Conservation (phyloP, 92 coral and sea anemone genomes). For the Scolanthus callimorphus region DNA sequence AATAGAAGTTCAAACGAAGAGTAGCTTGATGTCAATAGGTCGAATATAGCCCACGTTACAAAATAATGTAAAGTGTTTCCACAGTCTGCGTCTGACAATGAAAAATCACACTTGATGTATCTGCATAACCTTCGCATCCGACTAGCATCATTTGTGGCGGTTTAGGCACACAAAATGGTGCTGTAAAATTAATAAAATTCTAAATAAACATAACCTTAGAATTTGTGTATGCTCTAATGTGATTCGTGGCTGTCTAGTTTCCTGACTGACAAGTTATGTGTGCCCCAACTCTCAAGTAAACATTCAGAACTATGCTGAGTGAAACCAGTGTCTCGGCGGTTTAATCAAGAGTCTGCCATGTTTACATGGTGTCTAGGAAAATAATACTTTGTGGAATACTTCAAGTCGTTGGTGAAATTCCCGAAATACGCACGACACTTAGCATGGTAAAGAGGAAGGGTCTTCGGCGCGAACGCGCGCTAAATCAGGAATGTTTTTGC, state of each 20-base stretch:
- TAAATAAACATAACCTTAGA: conserved; percentile 46
- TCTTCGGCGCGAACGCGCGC: too few relatives aligned
- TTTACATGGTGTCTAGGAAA: conserved; percentile 57
- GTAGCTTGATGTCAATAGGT: too few relatives aligned
- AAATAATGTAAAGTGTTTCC: too few relatives aligned
- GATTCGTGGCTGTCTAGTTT: conserved; percentile 30
- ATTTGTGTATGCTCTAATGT: conserved; percentile 38
- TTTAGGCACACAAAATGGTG: conserved; percentile 20
- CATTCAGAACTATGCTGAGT: conserved; percentile 57
- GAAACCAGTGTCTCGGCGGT: conserved; percentile 44
- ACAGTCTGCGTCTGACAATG: too few relatives aligned
- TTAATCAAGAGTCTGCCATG: conserved; percentile 49
- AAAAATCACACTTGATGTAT: too few relatives aligned
- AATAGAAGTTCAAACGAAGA: too few relatives aligned
- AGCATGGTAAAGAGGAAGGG: too few relatives aligned
- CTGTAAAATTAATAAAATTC: conserved; percentile 51
- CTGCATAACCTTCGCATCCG: background rate
- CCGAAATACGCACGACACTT: background rate
- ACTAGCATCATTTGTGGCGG: background rate
- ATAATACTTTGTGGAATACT: background rate
- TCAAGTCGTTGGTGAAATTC: background rate
- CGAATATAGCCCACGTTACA: too few relatives aligned
- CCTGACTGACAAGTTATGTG: conserved; percentile 52
- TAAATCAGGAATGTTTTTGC: too few relatives aligned
- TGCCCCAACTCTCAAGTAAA: conserved; percentile 57